Percentiles rank a stretch among this genome's conserved stretches.
Conservation (phyloP, 2,113 vertebrate species). For the Tonatia bakeri region DNA sequence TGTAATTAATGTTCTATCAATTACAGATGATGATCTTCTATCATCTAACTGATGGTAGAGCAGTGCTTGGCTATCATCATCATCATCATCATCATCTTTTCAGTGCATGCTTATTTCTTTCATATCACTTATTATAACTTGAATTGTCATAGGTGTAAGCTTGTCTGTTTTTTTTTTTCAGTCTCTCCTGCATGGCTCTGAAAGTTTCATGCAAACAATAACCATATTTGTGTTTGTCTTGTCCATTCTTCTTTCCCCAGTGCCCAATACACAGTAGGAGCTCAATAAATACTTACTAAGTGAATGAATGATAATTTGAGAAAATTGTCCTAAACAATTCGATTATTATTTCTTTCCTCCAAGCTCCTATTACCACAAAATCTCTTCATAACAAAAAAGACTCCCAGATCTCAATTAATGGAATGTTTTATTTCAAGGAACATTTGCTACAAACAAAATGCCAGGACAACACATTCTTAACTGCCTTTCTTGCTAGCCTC, state of each 20-base stretch:
- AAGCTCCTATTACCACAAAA: conserved; percentile 15
- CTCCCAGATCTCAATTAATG: not conserved
- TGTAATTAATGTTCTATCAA: not conserved
- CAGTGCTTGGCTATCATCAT: not conserved
- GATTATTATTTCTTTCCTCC: conserved; percentile 3
- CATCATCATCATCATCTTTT: not conserved
- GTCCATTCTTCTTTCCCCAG: not conserved
- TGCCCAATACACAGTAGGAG: not conserved
- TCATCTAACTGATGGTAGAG: not conserved
- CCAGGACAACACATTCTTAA: not conserved
- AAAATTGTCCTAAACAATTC: not conserved
- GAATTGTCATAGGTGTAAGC: not conserved
- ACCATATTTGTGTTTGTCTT: not conserved
- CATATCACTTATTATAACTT: conserved; percentile 10
- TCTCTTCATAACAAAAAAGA: conserved; percentile 1
- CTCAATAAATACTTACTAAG: conserved; percentile 17
- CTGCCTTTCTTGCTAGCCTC: not conserved
- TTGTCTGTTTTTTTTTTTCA: not conserved
- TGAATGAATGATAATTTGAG: conserved; percentile 7
- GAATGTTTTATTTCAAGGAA: conserved; percentile 20
- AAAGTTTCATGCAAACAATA: not conserved
- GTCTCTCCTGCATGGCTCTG: not conserved
- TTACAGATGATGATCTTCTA: no score
- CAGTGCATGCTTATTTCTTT: not conserved
- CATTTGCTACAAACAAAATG: conserved; percentile 11